A percentile compares a stretch with the other conserved stretches of the same genome.
Evolutionary conservation across 1,140 invertebrate genomes (phyloP).

Genomic region (Drosophila athabasca): DNA sequence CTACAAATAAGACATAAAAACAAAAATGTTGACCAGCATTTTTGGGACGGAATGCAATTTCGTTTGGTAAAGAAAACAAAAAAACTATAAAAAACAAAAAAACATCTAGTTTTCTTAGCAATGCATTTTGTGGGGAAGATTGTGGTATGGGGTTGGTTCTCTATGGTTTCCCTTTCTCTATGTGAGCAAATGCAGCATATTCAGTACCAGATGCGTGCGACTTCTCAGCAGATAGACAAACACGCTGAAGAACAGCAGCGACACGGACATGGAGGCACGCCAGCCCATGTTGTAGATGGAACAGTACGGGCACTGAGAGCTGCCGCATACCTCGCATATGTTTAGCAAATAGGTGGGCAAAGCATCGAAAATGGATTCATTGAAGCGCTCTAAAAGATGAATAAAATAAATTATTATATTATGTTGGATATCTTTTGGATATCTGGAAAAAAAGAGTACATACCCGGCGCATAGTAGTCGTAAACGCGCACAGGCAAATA

Average conservation of each 20-base stretch:
- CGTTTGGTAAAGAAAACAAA: slow-evolving; percentile 38
- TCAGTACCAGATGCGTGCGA: slow-evolving; percentile 73
- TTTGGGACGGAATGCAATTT: slow-evolving; percentile 78
- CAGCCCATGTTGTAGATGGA: slow-evolving; percentile 92
- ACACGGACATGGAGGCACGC: slow-evolving; percentile 73
- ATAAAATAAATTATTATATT: slow-evolving; percentile 7
- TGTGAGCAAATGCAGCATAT: slow-evolving; percentile 69
- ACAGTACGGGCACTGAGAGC: slow-evolving; percentile 98
- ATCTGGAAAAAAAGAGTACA: slow-evolving; percentile 35
- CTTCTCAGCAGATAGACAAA: slow-evolving; percentile 77
- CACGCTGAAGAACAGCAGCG: slow-evolving; percentile 76
- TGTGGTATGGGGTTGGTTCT: background rate
- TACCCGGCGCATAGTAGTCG: slow-evolving; percentile 98
- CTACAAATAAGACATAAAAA: slow-evolving; percentile 19
- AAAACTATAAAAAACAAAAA: slow-evolving; percentile 52
- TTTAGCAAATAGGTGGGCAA: slow-evolving; percentile 94
- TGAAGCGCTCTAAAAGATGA: slow-evolving; percentile 93
- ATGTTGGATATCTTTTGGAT: slow-evolving; percentile 10
- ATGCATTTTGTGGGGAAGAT: slow-evolving; percentile 14
- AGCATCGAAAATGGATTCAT: slow-evolving; percentile 96
- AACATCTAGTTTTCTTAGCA: slow-evolving; percentile 22
- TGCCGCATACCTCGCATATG: slow-evolving; percentile 99
- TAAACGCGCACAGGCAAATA: slow-evolving; percentile 95
- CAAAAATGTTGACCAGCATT: slow-evolving; percentile 54
- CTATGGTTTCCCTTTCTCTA: slow-evolving; percentile 34